Conservation (phyloP, 2,888 invertebrate species). For the Ptycholaimellus sp. region DNA sequence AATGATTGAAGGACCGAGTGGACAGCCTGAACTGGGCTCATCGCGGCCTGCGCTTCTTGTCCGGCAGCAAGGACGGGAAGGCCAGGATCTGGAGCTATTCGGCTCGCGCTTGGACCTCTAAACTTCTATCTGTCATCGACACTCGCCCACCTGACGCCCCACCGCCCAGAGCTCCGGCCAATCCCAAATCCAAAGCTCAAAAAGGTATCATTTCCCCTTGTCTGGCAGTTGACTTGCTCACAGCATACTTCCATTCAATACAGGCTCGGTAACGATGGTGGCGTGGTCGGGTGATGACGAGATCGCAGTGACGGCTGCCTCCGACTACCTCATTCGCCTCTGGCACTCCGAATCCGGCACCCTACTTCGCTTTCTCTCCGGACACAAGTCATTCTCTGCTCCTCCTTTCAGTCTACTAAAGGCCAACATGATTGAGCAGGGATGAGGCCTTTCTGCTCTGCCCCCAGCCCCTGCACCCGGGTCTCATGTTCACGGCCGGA, state of each 20-base stretch:
- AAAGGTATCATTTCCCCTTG: too few relatives aligned
- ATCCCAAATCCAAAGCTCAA: too few relatives aligned
- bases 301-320: conserved; percentile 66
- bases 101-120: too few relatives aligned
- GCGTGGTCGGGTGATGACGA: conserved; percentile 73
- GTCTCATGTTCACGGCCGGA: conserved; percentile 54
- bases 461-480: conserved; percentile 57
- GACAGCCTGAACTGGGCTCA: conserved; percentile 90
- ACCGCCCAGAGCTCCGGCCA: too few relatives aligned
- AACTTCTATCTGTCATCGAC: too few relatives aligned
- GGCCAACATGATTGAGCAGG: conserved; percentile 25
- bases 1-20: conserved; percentile 44
- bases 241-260: background rate
- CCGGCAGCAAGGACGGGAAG: conserved; percentile 80
- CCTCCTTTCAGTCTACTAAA: conserved; percentile 37
- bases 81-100: too few relatives aligned
- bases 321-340: conserved; percentile 44
- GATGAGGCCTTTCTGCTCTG: conserved; percentile 84
- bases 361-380: conserved; percentile 32
- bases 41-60: conserved; percentile 58
- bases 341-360: conserved; percentile 42
- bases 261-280: conserved; percentile 59
- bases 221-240: too few relatives aligned
- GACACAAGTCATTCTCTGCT: too few relatives aligned
- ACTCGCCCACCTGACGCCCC: too few relatives aligned